Base-by-base conservation (phyloP, 2,113 vertebrate genomes). In the Falcunculus frontatus region DNA sequence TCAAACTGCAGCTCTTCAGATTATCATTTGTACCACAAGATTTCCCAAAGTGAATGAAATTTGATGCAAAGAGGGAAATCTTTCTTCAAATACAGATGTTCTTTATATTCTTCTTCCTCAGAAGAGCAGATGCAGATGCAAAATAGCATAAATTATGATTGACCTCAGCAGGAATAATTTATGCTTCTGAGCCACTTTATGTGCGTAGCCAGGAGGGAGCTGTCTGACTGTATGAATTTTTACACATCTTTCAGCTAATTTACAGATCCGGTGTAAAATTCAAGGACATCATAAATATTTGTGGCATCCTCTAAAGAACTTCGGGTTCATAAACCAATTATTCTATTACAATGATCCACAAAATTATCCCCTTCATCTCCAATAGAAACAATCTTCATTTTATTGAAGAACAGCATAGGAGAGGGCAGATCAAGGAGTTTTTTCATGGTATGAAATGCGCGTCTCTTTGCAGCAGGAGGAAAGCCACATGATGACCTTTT, bases 111-210 rank as follows among this genome's bases (percentile, higher is more conserved):
- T 86, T 70, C 37, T 72, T 83, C 55, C 41, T 81, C 41, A 39
- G 84, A 96, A 97, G 7, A 67, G 63, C 70, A 92, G 93, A 72
- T 75, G 59, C 67, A 93, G 92, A 93, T 80, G 29, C 47, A 96
- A 97, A 94, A 94, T 26, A 92, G 46, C 82, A 96, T 73, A 95
- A 84, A 89, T 97, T 93, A 96, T 75, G 59, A 94, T 55, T 96
- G 91, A 94, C 91, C 96, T 94, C 91, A 93, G 81, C 32, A 96
- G 74, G 50, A 94, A 95, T 88, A 96, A 91, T 80, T 93, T 89
- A 93, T 93, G 60, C n/a, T 97, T 74, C 95, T 94, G 76, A 96
- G 60, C 37, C 39, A 85, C 69, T 91, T 94, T 37, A 75, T 88
- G 92, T 37, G 12, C 49, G 37, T 78, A 95, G 78, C 69, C 90